These are phyloP conservation scores for Ips typographus DNA, from an alignment of 1,140 invertebrate species.

Conservation along the genomic window DNA sequence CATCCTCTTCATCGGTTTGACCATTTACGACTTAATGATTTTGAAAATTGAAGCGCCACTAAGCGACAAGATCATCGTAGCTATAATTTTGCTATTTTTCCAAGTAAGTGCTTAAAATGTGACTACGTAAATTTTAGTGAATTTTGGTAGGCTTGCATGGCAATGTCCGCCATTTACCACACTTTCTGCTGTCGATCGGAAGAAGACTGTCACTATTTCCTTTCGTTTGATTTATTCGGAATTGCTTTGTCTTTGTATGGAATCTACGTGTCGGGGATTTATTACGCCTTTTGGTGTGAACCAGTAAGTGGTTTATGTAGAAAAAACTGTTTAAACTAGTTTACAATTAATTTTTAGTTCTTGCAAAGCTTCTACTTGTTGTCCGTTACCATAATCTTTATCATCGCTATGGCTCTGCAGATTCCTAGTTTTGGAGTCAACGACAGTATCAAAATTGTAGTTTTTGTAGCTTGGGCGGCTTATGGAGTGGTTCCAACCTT, in stretches of 20 bases:
- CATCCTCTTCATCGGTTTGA: constrained; percentile 80
- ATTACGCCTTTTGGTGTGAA: constrained; percentile 96
- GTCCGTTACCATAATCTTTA: constrained; percentile 77
- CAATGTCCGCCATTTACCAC: constrained; percentile 89
- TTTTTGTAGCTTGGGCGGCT: constrained; percentile 83
- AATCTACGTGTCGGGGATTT: constrained; percentile 93
- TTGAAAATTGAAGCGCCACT: constrained; percentile 75
- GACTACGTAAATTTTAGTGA: too few relatives aligned
- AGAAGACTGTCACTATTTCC: constrained; percentile 80
- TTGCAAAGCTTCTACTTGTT: constrained; percentile 81
- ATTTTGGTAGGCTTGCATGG: constrained; percentile 83
- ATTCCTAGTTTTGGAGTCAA: constrained; percentile 72
- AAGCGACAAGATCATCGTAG: constrained; percentile 82
- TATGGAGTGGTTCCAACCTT: constrained; percentile 89
- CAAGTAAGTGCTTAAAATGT: constrained; percentile 63
- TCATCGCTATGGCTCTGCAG: constrained; percentile 76
- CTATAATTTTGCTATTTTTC: constrained; percentile 80
- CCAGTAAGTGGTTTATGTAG: constrained; percentile 62
- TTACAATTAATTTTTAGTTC: constrained; percentile 61
- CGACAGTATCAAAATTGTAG: constrained; percentile 71
- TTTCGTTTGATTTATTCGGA: constrained; percentile 90
- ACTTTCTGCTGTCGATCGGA: constrained; percentile 92
- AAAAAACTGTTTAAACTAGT: not conserved
- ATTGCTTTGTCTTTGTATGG: constrained; percentile 89
- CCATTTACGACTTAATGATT: constrained; percentile 80